Evolutionary conservation across 2,888 invertebrate genomes (phyloP).

Genomic region (Thymelicus acteon): DNA sequence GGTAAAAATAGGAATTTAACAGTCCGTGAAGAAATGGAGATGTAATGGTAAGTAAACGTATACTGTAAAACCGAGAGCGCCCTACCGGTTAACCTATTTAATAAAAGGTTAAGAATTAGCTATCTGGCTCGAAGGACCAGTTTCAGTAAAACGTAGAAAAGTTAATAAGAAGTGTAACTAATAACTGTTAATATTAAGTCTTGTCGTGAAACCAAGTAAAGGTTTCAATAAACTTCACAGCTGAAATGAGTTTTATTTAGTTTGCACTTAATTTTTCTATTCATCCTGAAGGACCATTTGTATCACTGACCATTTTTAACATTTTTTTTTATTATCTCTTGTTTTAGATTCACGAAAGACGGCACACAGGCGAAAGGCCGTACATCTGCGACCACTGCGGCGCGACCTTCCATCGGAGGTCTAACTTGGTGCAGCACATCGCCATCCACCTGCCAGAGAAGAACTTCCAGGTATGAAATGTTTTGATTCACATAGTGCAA

Average conservation of each 20-base stretch:
- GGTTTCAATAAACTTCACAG: no score
- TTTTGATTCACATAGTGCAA: no score
- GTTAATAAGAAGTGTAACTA: no score
- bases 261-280: not conserved
- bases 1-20: no score
- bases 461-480: slow-evolving; percentile 65
- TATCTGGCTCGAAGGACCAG: not conserved
- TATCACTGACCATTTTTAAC: not conserved
- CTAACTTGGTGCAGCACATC: slow-evolving; percentile 74
- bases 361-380: slow-evolving; percentile 73
- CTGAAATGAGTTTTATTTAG: no score
- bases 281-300: not conserved
- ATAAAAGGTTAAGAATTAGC: no score
- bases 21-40: no score
- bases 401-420: slow-evolving; percentile 70
- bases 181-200: no score
- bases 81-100: no score
- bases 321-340: not conserved
- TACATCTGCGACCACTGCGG: slow-evolving; percentile 78
- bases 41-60: no score
- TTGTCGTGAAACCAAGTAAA: no score
- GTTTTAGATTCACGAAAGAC: slow-evolving; percentile 69
- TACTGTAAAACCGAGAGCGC: no score
- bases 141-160: not conserved
- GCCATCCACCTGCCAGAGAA: slow-evolving; percentile 75